A percentile compares a stretch with the other conserved stretches of the same genome.
Evolutionary conservation across 2,113 vertebrate genomes (phyloP).

Genomic region (Colossoma macropomum): DNA sequence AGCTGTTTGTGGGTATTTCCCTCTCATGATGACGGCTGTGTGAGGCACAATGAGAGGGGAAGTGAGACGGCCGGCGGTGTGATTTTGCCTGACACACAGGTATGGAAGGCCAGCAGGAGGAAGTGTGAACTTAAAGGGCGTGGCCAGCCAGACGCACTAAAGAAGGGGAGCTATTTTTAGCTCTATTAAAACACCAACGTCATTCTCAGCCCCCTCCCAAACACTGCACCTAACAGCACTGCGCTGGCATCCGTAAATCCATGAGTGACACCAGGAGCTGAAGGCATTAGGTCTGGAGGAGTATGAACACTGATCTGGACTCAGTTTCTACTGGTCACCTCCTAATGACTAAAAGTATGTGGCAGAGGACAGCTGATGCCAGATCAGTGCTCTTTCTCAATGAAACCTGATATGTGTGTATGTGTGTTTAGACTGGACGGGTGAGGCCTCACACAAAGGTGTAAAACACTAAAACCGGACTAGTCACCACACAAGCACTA

Average conservation of each 20-base stretch:
- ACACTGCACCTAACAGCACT: slow-evolving; percentile 43
- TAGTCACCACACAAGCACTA: background rate
- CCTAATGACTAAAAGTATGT: background rate
- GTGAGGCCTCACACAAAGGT: slow-evolving; percentile 35
- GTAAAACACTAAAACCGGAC: slow-evolving; percentile 22
- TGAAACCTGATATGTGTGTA: background rate
- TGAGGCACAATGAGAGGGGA: background rate
- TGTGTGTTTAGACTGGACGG: slow-evolving; percentile 19
- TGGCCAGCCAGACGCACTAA: slow-evolving; percentile 39
- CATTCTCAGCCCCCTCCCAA: slow-evolving; percentile 51
- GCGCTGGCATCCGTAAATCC: slow-evolving; percentile 49
- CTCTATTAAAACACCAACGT: slow-evolving; percentile 61
- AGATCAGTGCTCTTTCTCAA: slow-evolving; percentile 4
- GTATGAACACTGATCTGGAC: background rate
- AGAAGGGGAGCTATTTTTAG: slow-evolving; percentile 63
- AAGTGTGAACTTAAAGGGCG: slow-evolving; percentile 15
- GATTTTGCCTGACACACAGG: slow-evolving; percentile 52
- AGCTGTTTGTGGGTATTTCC: background rate
- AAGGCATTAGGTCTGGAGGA: slow-evolving; percentile 14
- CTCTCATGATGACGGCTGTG: background rate
- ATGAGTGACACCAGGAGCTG: slow-evolving; percentile 44
- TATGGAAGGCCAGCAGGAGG: slow-evolving; percentile 48
- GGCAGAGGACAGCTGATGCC: slow-evolving; percentile 1
- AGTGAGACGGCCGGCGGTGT: background rate
- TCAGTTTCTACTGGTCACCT: slow-evolving; percentile 3